Evolutionary conservation across 2,797 vertebrate genomes (phyloP), one percentile per base, ranked within the genome.

Genomic region (Meriones psammophilus): DNA sequence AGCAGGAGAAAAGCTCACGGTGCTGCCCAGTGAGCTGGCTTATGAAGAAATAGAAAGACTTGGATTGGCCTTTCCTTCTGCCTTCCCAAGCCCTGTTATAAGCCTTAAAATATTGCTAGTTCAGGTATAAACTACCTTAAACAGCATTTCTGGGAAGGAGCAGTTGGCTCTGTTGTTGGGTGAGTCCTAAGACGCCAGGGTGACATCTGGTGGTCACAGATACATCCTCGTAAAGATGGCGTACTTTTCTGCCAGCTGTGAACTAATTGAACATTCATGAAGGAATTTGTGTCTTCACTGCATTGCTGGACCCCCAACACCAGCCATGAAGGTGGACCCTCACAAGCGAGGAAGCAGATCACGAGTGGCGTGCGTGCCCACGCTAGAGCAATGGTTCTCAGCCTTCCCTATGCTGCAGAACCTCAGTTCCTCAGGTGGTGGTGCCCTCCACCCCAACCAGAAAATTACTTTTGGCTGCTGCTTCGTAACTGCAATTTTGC

Each of bases 141-240:
- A 56, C 36, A 92, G 42, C 18, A 79, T 46, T 30, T 14, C 13
- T 42, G 3, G 33, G 12, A 94, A 68, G 68, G 9, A 24, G 64
- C 74, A 8, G 0, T 8, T 46, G 60, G 17, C 28, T 12, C 24
- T 42, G 68, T 54, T 68, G 39, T 85, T 94, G 56, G 71, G 13
- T 13, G 1, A 20, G 54, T 88, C 54, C 30, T 80, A 77, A 91
- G 14, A 68, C 62, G 42, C 58, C 30, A 93, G 83, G 13, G 78
- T 80, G 94, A 94, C 96, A 95, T 85, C 96, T 96, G 13, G 83
- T 95, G 89, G 96, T 83, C 83, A 78, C 1, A 86, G 42, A 69
- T 36, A 17, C 39, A 74, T 84, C 1, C 28, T 14, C 13, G 33
- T 50, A 26, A 85, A 94, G 28, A 58, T 3, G 8, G 5, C 9